Base-by-base conservation (phyloP, 2,888 invertebrate species). In the Itoplectis maculator region DNA sequence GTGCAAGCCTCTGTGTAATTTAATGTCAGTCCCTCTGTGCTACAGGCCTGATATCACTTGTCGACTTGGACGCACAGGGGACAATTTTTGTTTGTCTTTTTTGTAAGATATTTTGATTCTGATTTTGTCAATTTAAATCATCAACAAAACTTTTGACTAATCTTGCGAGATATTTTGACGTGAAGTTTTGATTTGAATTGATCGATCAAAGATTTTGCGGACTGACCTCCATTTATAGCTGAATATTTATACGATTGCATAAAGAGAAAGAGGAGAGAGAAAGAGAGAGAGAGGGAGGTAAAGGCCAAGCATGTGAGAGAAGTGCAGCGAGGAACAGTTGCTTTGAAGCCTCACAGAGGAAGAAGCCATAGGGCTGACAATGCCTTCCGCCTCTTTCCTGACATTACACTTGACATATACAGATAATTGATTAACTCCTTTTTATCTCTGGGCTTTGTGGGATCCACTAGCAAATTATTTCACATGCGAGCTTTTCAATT, bases 281-380 rank as follows among this genome's bases (percentile, higher is more conserved):
- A n/a, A n/a, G n/a, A n/a, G n/a, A n/a, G n/a, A n/a, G 18, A 56
- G 11, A 47, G 2, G n/a, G 51, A 15, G 51, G 1, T 61, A 70
- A 75, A 80, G 63, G 75, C 45, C 65, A 45, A 66, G 20, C 47
- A 49, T 40, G 42, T 13, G 63, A 23, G 18, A 65, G 40, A 35
- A 45, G 59, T 35, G 47, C 13, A 74, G 23, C 56, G 61, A 61
- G 51, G 63, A 72, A 69, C 56, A 54, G 40, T 61, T 51, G 63
- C 49, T 76, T 72, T 84, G 92, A 91, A 91, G 87, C 91, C 91
- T 89, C 84, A 87, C 80, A 87, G 81, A 84, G 76, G 84, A 85
- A 81, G 91, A 92, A 91, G 90, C 91, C 91, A 83, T 87, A 90
- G 79, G 86, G 75, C 11, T 66, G 74, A 51, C 70, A 37, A 75